Conservation (phyloP, 2,888 invertebrate genomes). For the Troilus luridus region DNA sequence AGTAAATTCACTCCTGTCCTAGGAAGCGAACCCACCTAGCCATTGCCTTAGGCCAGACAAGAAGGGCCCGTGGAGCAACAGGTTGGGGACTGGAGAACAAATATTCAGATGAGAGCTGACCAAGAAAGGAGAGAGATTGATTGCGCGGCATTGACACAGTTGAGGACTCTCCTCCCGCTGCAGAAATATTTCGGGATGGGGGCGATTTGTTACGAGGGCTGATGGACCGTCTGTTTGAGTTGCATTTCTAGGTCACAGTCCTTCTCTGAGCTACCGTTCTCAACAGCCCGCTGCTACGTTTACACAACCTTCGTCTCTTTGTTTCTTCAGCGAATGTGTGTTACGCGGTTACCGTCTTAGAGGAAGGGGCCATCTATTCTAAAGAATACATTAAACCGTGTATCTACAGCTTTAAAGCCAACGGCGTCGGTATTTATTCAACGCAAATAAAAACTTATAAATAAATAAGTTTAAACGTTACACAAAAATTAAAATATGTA, state of each 20-base stretch:
- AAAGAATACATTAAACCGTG: not conserved
- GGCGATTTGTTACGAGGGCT: slow-evolving; percentile 20
- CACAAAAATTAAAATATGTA: too few relatives aligned
- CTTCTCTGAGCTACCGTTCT: not conserved
- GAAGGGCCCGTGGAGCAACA: not conserved
- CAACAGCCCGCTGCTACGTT: not conserved
- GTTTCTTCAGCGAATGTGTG: slow-evolving; percentile 23
- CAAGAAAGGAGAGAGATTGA: slow-evolving; percentile 32
- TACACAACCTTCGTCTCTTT: not conserved
- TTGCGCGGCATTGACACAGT: slow-evolving; percentile 46
- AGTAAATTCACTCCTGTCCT: not conserved
- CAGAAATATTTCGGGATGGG: slow-evolving; percentile 23
- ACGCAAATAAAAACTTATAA: too few relatives aligned
- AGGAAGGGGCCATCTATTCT: not conserved
- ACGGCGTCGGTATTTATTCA: too few relatives aligned
- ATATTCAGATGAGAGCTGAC: slow-evolving; percentile 50
- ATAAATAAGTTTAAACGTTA: too few relatives aligned
- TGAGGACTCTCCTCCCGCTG: not conserved
- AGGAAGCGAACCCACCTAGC: not conserved
- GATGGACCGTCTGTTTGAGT: slow-evolving; percentile 46
- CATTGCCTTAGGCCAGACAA: not conserved
- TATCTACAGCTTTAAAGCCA: too few relatives aligned
- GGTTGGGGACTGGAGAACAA: slow-evolving; percentile 30
- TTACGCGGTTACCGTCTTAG: not conserved
- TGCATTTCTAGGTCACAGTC: slow-evolving; percentile 47